Evolutionary conservation across 2,797 vertebrate species (phyloP), one percentile per base, ranked within the genome.

Genomic region (Centropyge bicolor): DNA sequence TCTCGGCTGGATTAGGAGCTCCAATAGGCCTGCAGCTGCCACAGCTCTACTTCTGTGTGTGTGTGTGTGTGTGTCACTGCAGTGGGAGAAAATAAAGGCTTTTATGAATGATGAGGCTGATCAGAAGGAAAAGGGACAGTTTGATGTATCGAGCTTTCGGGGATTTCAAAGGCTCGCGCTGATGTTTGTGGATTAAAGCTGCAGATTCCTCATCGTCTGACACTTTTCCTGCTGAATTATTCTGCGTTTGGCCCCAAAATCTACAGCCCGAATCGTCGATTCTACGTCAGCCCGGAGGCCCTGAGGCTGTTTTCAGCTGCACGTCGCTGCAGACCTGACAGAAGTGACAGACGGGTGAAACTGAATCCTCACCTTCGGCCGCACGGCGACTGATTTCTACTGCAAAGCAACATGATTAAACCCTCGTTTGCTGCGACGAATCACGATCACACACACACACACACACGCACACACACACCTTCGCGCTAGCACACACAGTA

Each of bases 1-100:
- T 84, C 81, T 66, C 48, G 35, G 31, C 87, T 84, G 86, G 84
- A 89, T 90, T 59, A 78, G 79, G 73, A 80, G 78, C 74, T 80
- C 74, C 84, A 51, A 48, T 43, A 22, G 70, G 78, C 80, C 82
- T 73, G 76, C 87, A 85, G 85, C 80, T 76, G 81, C 85, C 68
- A 69, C 73, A 12, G 54, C 5, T 59, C 56, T 17, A 83, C 80
- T 80, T 83, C 56, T 66, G 81, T 64, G 74, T 20, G 65, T 62
- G 65, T 80, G 63, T 51, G 71, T 68, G 59, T 73, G 69, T 70
- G 48, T 78, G 67, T 80, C 52, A 69, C 76, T 80, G 90, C 90
- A 82, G 84, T 27, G 72, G 35, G 31, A 76, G 41, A 64, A 84
- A 72, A 87, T 64, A 81, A 79, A 79, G 16, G 70, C 65, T 86